A percentile compares a stretch with the other conserved stretches of the same genome.
phyloP scores from a whole-genome alignment of 2,888 invertebrate species.

The Ptilodon capucinus region DNA sequence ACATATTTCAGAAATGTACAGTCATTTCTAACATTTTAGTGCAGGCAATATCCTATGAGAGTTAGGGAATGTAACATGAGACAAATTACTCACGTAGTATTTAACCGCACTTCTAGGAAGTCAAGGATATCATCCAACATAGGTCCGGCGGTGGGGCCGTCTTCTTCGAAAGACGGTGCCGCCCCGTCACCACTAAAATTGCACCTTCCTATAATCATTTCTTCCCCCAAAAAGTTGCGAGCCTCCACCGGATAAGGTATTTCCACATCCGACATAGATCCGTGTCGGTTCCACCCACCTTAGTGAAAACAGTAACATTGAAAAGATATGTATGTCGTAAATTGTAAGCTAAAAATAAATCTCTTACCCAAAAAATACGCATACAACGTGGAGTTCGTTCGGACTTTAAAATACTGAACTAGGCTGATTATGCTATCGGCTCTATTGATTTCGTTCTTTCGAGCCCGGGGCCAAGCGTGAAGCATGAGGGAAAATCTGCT shows the following conservation, averaged over 20 bases:
- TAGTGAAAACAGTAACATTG: slow-evolving; percentile 23
- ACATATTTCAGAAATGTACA: too few relatives aligned
- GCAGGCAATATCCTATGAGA: neutral
- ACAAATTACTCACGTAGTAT: slow-evolving; percentile 68
- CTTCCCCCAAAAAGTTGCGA: slow-evolving; percentile 65
- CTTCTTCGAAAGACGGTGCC: slow-evolving; percentile 59
- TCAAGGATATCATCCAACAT: slow-evolving; percentile 75
- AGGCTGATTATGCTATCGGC: slow-evolving; percentile 41
- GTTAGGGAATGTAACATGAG: too few relatives aligned
- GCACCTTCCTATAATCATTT: slow-evolving; percentile 72
- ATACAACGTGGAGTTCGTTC: slow-evolving; percentile 67
- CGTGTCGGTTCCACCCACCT: slow-evolving; percentile 57
- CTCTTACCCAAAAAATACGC: slow-evolving; percentile 60
- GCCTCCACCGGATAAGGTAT: slow-evolving; percentile 65
- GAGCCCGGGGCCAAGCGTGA: slow-evolving; percentile 32
- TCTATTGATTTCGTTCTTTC: slow-evolving; percentile 14
- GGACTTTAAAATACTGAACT: slow-evolving; percentile 71
- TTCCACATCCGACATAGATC: slow-evolving; percentile 60
- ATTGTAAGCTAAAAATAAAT: neutral
- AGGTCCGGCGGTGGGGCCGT: slow-evolving; percentile 69
- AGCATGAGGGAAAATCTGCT: slow-evolving; percentile 46
- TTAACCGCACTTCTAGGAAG: slow-evolving; percentile 61
- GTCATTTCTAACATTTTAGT: too few relatives aligned
- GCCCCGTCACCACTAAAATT: slow-evolving; percentile 64
- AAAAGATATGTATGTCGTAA: too few relatives aligned